Evolutionary conservation across 1,140 invertebrate genomes (phyloP).

Genomic region (Lordiphosa stackelbergi): DNA sequence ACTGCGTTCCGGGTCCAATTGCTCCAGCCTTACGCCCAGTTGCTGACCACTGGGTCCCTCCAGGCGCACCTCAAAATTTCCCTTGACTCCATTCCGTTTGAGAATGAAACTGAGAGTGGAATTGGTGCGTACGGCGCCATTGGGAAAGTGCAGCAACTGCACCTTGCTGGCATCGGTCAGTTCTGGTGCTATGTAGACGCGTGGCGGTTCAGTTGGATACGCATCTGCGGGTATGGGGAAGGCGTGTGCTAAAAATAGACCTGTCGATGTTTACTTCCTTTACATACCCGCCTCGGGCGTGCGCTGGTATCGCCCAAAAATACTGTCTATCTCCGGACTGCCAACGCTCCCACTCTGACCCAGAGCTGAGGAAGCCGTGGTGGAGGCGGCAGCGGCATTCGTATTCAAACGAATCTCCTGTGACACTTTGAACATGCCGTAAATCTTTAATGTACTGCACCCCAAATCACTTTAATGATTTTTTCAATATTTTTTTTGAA

Average conservation of each 20-base stretch:
- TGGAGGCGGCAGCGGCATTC: constrained; percentile 16
- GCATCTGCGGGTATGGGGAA: constrained; percentile 40
- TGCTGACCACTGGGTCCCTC: constrained; percentile 62
- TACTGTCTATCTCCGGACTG: constrained; percentile 53
- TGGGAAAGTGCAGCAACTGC: constrained; percentile 69
- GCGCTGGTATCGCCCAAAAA: constrained; percentile 74
- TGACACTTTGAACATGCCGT: constrained; percentile 70
- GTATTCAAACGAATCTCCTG: constrained; percentile 73
- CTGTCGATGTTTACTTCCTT: constrained; percentile 45
- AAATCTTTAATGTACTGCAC: constrained; percentile 13
- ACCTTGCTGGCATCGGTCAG: constrained; percentile 66
- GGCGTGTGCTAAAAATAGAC: constrained; percentile 46
- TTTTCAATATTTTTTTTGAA: constrained; percentile 28
- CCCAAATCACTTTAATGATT: constrained; percentile 19
- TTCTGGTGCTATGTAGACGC: constrained; percentile 67
- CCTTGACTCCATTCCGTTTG: constrained; percentile 69
- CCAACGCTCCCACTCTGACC: constrained; percentile 14
- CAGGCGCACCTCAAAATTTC: constrained; percentile 70
- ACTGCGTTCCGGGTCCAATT: constrained; percentile 87
- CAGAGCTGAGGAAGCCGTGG: constrained; percentile 12
- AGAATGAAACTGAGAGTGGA: constrained; percentile 55
- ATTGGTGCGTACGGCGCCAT: constrained; percentile 58
- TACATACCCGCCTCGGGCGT: constrained; percentile 74
- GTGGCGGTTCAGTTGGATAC: constrained; percentile 59
- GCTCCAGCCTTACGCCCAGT: constrained; percentile 67